Evolutionary conservation across 1,140 invertebrate genomes (phyloP).

Genomic region (Sogatella furcifera): DNA sequence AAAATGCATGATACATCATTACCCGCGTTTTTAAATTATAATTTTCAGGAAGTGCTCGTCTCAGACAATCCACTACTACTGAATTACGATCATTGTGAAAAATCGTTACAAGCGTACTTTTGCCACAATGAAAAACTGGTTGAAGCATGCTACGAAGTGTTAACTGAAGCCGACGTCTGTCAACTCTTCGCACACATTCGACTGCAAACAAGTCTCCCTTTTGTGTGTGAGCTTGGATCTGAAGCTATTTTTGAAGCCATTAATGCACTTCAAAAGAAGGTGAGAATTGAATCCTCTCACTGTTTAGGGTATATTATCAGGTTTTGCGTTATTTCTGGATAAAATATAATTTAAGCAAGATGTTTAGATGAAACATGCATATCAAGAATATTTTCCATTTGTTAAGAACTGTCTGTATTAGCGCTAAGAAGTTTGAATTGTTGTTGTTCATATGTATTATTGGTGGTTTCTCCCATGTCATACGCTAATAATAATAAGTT

Average conservation of each 20-base stretch:
- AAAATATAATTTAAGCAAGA: too few species aligned
- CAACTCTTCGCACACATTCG: conserved; percentile 54
- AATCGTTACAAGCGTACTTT: conserved; percentile 44
- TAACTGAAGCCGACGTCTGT: conserved; percentile 47
- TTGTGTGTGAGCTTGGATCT: conserved; percentile 1
- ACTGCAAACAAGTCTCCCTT: conserved; percentile 29
- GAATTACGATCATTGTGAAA: background rate
- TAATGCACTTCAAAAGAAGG: conserved; percentile 9
- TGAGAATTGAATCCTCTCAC: conserved; percentile 5
- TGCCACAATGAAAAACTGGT: conserved; percentile 59
- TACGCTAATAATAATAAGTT: too few species aligned
- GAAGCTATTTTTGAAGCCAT: background rate
- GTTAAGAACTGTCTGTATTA: too few species aligned
- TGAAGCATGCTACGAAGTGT: conserved; percentile 45
- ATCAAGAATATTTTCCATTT: too few species aligned
- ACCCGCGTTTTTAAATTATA: too few species aligned
- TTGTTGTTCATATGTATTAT: too few species aligned
- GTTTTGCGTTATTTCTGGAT: too few species aligned
- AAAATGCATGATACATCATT: too few species aligned
- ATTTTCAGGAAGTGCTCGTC: conserved; percentile 10
- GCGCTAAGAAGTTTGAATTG: too few species aligned
- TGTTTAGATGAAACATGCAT: too few species aligned
- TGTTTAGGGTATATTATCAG: too few species aligned
- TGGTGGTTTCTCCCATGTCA: too few species aligned
- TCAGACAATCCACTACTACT: conserved; percentile 12